These are phyloP conservation scores for Dryobotodes eremita DNA, from an alignment of 2,888 invertebrate species.

Conservation along the genomic window DNA sequence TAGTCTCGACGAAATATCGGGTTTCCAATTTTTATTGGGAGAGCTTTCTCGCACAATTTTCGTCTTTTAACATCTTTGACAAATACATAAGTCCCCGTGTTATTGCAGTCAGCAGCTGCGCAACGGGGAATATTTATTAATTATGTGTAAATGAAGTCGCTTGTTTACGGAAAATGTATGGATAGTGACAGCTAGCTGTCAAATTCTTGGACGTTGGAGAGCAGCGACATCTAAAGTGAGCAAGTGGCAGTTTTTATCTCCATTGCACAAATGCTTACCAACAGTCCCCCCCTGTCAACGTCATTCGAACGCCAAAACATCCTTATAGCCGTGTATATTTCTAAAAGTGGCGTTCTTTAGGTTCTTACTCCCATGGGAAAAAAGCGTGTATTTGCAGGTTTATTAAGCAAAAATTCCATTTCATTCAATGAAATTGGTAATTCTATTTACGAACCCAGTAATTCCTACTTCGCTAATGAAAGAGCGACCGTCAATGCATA, in stretches of 20 bases:
- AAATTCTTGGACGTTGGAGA: too few species aligned
- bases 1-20: background rate
- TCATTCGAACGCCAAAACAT: background rate
- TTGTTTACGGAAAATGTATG: too few species aligned
- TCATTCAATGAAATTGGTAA: background rate
- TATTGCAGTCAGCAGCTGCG: too few species aligned
- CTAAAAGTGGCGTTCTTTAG: background rate
- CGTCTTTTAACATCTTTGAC: too few species aligned
- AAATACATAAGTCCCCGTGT: too few species aligned
- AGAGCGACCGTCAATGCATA: constrained; percentile 11
- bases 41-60: too few species aligned
- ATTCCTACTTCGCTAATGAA: constrained; percentile 30
- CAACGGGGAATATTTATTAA: too few species aligned
- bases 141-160: too few species aligned
- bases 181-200: too few species aligned
- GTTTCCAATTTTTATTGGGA: background rate
- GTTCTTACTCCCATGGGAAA: background rate
- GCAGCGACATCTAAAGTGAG: too few species aligned
- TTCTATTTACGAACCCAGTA: background rate
- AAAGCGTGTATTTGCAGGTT: background rate
- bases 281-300: background rate
- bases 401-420: background rate
- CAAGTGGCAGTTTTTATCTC: too few species aligned
- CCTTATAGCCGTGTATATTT: background rate
- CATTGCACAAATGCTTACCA: background rate